A percentile compares a stretch with the other conserved stretches of the same genome.
Conservation (phyloP, 2,113 vertebrate genomes). For the Dicerorhinus sumatrensis region DNA sequence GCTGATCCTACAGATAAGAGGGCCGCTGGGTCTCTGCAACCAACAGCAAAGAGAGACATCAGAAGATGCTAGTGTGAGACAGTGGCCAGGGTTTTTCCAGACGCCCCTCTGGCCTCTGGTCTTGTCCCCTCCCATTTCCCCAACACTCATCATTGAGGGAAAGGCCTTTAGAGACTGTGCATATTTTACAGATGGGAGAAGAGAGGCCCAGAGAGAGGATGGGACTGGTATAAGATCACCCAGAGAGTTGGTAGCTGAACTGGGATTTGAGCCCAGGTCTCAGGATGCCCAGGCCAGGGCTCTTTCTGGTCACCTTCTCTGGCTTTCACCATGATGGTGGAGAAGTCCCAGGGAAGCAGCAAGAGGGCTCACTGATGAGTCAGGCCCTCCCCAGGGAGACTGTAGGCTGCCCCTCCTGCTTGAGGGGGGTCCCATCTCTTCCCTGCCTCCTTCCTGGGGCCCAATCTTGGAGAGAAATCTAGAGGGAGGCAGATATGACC, state of each 20-base stretch:
- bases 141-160: background rate
- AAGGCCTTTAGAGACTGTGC: background rate
- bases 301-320: background rate
- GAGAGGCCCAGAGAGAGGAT: background rate
- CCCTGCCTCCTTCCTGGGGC: background rate
- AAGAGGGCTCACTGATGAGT: background rate
- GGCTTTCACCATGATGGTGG: background rate
- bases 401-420: background rate
- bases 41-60: background rate
- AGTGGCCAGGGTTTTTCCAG: background rate
- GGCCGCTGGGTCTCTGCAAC: background rate
- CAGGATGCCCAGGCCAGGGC: background rate
- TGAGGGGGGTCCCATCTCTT: background rate
- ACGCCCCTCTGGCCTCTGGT: background rate
- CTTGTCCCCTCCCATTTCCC: background rate
- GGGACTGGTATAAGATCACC: background rate
- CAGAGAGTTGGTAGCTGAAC: background rate
- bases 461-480: background rate
- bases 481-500: background rate
- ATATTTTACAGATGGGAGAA: background rate
- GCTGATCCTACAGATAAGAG: background rate
- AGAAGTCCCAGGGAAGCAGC: background rate
- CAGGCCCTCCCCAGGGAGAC: background rate
- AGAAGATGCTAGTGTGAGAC: background rate
- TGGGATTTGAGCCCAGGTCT: background rate